phyloP scores from a whole-genome alignment of 1,140 invertebrate species.

The Laupala kohalensis region DNA sequence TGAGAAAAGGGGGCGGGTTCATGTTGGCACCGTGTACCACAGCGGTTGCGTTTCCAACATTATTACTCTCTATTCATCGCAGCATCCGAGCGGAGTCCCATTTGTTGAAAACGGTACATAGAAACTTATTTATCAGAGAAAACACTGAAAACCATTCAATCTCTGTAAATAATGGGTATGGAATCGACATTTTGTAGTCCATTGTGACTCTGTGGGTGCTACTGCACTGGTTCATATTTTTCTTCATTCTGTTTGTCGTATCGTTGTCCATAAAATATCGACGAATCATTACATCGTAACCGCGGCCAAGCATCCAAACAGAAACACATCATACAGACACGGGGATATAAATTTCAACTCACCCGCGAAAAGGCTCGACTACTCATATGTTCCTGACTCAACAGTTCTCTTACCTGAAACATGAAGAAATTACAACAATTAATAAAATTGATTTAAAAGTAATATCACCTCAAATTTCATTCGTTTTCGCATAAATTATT shows the following conservation, averaged over 20 bases:
- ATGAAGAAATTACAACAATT: too few species aligned
- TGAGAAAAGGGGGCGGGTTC: too few species aligned
- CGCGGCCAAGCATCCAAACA: background rate
- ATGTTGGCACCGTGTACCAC: too few species aligned
- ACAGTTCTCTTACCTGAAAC: background rate
- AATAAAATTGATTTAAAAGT: too few species aligned
- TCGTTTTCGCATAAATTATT: too few species aligned
- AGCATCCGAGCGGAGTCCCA: background rate
- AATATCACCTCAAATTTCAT: too few species aligned
- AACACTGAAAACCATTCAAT: background rate
- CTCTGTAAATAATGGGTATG: background rate
- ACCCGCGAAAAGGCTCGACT: background rate
- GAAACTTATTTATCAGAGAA: background rate
- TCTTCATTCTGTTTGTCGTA: background rate
- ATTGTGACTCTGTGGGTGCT: background rate
- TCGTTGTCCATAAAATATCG: background rate
- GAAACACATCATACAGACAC: background rate
- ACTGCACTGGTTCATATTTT: background rate
- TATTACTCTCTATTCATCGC: background rate
- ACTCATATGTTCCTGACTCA: background rate
- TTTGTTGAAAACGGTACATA: background rate
- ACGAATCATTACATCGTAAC: background rate
- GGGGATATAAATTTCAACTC: background rate
- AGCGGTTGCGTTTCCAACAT: too few species aligned
- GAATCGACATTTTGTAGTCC: background rate